A percentile compares a stretch with the other conserved stretches of the same genome.
Conservation (phyloP, 2,797 vertebrate genomes). For the Hoplostethus mediterraneus region DNA sequence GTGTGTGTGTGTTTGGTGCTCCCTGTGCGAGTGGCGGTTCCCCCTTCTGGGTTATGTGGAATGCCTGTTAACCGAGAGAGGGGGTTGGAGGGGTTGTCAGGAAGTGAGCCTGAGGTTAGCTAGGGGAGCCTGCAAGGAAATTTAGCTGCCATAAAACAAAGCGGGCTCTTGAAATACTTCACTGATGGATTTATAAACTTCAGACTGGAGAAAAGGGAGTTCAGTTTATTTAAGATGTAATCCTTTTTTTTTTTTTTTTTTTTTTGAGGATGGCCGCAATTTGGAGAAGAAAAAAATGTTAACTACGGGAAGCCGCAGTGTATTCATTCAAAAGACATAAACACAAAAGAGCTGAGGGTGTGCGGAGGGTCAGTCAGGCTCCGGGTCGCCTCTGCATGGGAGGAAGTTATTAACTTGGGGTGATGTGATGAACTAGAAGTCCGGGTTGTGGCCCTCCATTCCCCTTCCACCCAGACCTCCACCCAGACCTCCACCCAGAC, state of each 20-base stretch:
- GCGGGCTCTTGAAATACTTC: conserved; percentile 68
- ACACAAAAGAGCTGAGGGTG: conserved; percentile 26
- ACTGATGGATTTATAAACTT: conserved; percentile 80
- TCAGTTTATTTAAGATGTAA: conserved; percentile 68
- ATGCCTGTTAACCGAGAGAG: conserved; percentile 28
- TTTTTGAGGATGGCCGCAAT: conserved; percentile 41
- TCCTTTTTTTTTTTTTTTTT: conserved; percentile 32
- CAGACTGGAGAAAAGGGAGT: conserved; percentile 40
- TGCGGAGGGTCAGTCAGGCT: conserved; percentile 16
- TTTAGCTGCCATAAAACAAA: conserved; percentile 71
- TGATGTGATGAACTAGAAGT: conserved; percentile 55
- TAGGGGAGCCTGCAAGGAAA: conserved; percentile 63
- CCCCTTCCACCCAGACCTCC: conserved; percentile 36
- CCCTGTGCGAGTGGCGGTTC: conserved; percentile 13
- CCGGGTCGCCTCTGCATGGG: conserved; percentile 40
- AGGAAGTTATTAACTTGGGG: conserved; percentile 66
- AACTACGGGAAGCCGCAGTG: conserved; percentile 32
- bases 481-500: conserved; percentile 30
- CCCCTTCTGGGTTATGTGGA: conserved; percentile 38
- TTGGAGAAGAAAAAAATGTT: conserved; percentile 23
- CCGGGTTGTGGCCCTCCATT: conserved; percentile 27
- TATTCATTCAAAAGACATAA: conserved; percentile 32
- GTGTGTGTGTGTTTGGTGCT: conserved; percentile 11
- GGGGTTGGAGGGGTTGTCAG: conserved; percentile 54
- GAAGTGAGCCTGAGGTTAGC: conserved; percentile 72